Evolutionary conservation across 2,113 vertebrate genomes (phyloP).

Genomic region (Podarcis muralis): DNA sequence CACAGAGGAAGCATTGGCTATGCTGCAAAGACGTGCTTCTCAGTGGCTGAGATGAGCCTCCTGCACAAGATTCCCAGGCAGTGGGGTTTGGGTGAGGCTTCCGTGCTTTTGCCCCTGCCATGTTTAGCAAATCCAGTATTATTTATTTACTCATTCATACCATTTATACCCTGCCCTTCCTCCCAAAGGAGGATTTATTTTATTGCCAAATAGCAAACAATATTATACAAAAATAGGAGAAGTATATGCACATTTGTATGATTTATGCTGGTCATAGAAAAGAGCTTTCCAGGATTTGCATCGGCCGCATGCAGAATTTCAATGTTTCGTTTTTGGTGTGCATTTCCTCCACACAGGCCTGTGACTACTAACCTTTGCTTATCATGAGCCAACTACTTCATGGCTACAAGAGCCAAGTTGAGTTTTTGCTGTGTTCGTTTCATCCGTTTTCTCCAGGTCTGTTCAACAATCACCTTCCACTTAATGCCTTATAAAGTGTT

Average conservation of each 20-base stretch:
- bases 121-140: neutral
- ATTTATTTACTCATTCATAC: neutral
- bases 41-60: neutral
- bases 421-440: neutral
- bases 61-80: neutral
- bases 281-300: neutral
- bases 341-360: neutral
- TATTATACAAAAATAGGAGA: neutral
- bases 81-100: neutral
- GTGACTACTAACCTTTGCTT: neutral
- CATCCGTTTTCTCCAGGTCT: neutral
- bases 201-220: no score
- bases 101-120: neutral
- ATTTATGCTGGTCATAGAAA: neutral
- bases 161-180: no score
- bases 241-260: neutral
- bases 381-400: neutral
- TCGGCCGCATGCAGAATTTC: slow-evolving; percentile 3
- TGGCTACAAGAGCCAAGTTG: neutral
- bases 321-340: neutral
- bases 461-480: neutral
- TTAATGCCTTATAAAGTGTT: neutral
- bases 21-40: neutral
- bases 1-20: neutral
- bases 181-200: no score